Conservation (phyloP, 92 coral and sea anemone species). For the Paragorgia papillata region DNA sequence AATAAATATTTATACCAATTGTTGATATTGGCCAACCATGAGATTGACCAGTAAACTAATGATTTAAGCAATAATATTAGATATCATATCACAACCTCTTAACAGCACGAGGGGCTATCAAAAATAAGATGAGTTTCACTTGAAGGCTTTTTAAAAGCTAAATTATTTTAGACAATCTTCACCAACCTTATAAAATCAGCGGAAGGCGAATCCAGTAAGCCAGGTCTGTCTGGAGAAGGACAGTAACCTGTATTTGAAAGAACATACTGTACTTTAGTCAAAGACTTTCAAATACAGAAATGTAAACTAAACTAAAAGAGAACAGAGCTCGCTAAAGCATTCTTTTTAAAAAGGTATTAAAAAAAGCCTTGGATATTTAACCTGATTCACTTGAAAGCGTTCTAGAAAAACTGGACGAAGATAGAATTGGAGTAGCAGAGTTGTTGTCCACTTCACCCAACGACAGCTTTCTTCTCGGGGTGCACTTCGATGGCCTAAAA, state of each 20-base stretch:
- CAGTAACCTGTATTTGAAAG: slow-evolving; percentile 84
- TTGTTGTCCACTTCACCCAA: slow-evolving; percentile 72
- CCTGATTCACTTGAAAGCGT: slow-evolving; percentile 95
- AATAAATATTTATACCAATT: no score
- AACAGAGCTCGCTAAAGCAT: no score
- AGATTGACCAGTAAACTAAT: no score
- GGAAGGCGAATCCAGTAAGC: slow-evolving; percentile 77
- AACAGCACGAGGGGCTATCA: no score
- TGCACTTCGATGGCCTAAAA: slow-evolving; percentile 70
- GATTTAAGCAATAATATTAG: not conserved
- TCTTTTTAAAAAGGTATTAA: no score
- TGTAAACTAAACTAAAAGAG: not conserved
- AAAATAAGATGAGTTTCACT: no score
- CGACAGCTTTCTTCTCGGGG: slow-evolving; percentile 93
- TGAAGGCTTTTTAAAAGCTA: not conserved
- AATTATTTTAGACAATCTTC: not conserved
- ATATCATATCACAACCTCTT: no score
- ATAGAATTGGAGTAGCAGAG: slow-evolving; percentile 68
- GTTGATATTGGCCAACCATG: no score
- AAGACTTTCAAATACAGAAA: not conserved
- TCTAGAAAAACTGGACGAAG: slow-evolving; percentile 66
- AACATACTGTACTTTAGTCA: no score
- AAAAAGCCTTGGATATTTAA: slow-evolving; percentile 26
- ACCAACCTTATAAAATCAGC: slow-evolving; percentile 86
- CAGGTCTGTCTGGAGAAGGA: slow-evolving; percentile 67